Percentiles rank a stretch among this genome's conserved stretches.
Evolutionary conservation across 1,140 invertebrate genomes (phyloP).

Genomic region (Hylaeus volcanicus): DNA sequence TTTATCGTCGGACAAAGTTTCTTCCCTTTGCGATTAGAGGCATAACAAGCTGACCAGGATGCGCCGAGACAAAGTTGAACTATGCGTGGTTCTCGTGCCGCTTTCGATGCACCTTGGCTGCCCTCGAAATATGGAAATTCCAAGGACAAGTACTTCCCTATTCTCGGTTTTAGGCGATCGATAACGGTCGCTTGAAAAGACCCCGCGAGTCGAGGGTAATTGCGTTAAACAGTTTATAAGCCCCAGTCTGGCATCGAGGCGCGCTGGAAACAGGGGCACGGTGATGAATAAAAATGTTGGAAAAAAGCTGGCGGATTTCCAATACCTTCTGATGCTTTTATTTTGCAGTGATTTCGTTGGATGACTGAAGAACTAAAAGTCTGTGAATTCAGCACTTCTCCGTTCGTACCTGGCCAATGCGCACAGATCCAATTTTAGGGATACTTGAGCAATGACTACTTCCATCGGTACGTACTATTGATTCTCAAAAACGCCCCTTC

Average conservation of each 20-base stretch:
- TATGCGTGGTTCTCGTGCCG: conserved; percentile 32
- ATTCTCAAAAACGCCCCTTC: background rate
- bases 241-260: background rate
- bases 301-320: conserved; percentile 14
- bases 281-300: background rate
- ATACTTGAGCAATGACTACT: background rate
- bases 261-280: background rate
- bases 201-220: background rate
- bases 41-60: background rate
- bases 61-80: background rate
- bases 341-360: conserved; percentile 16
- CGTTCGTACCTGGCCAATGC: background rate
- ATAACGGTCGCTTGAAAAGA: conserved; percentile 11
- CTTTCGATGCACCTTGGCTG: conserved; percentile 9
- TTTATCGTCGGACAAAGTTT: background rate
- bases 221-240: conserved; percentile 45
- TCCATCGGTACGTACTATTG: background rate
- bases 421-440: background rate
- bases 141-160: conserved; percentile 47
- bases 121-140: conserved; percentile 52
- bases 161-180: conserved; percentile 39
- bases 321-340: conserved; percentile 25
- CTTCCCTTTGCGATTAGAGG: background rate
- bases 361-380: background rate
- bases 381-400: background rate